phyloP scores from a whole-genome alignment of 2,797 vertebrate genomes.

The Phataginus tetradactyla region DNA sequence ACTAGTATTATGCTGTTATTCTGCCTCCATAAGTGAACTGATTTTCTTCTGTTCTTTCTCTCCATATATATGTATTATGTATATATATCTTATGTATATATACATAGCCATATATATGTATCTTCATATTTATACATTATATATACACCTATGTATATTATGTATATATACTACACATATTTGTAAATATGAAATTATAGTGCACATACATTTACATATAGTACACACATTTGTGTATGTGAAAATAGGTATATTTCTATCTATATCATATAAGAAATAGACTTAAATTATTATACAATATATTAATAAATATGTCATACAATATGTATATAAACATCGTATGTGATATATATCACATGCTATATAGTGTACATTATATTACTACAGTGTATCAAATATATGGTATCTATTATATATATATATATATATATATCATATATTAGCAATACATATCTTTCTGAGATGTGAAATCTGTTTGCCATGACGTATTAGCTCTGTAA shows the following conservation, averaged over 20 bases:
- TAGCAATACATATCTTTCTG: background rate
- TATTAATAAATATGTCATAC: background rate
- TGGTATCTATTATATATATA: background rate
- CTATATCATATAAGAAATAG: background rate
- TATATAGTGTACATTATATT: background rate
- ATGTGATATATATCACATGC: background rate
- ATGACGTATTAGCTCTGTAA: background rate
- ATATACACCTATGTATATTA: background rate
- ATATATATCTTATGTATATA: accelerated
- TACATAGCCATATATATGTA: too few relatives aligned
- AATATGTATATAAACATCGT: too few relatives aligned
- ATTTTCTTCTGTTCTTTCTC: background rate
- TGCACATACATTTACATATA: background rate
- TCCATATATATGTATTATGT: background rate
- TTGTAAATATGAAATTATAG: background rate
- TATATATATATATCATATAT: background rate
- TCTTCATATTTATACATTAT: background rate
- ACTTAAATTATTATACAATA: background rate
- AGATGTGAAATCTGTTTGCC: background rate
- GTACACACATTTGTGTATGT: background rate
- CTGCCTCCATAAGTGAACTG: background rate
- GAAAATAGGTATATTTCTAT: background rate
- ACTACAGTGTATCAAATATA: background rate
- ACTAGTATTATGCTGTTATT: background rate
- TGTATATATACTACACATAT: background rate